Percentiles rank a stretch among this genome's conserved stretches.
These are phyloP conservation scores for Daubentonia madagascariensis DNA, from an alignment of 2,113 vertebrate species.

Conservation along the genomic window DNA sequence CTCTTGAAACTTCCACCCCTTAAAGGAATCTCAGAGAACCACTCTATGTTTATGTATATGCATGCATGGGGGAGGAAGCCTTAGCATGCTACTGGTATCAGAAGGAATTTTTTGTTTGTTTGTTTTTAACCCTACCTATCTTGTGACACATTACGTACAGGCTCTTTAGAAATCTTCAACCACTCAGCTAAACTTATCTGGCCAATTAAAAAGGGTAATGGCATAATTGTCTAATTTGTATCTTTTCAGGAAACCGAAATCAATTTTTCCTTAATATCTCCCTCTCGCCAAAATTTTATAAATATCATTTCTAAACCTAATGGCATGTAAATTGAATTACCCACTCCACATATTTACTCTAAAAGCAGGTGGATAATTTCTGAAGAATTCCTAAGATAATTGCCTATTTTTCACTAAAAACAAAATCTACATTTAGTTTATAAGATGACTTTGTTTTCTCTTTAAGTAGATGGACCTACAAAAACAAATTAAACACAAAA, in stretches of 20 bases:
- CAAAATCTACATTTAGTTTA: background rate
- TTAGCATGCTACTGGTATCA: background rate
- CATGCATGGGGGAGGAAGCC: background rate
- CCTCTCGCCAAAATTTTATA: background rate
- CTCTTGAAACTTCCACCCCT: background rate
- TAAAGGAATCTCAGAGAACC: conserved; percentile 29
- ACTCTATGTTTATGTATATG: background rate
- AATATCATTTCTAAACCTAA: conserved; percentile 19
- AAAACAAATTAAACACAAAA: background rate
- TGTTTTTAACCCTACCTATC: background rate
- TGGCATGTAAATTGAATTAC: background rate
- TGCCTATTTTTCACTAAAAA: background rate
- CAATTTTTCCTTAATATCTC: background rate
- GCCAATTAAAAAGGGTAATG: background rate
- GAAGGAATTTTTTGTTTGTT: background rate
- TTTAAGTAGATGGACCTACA: background rate
- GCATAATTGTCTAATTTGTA: background rate
- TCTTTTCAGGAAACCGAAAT: conserved; percentile 38
- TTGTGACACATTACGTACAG: background rate
- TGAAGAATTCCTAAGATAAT: conserved; percentile 19
- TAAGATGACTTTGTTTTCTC: background rate
- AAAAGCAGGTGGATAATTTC: background rate
- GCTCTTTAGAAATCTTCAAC: background rate
- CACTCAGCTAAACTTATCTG: background rate
- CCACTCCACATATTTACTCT: conserved; percentile 24